Base-by-base conservation (phyloP, 2,888 invertebrate species). In the Drosophila melanosoma region DNA sequence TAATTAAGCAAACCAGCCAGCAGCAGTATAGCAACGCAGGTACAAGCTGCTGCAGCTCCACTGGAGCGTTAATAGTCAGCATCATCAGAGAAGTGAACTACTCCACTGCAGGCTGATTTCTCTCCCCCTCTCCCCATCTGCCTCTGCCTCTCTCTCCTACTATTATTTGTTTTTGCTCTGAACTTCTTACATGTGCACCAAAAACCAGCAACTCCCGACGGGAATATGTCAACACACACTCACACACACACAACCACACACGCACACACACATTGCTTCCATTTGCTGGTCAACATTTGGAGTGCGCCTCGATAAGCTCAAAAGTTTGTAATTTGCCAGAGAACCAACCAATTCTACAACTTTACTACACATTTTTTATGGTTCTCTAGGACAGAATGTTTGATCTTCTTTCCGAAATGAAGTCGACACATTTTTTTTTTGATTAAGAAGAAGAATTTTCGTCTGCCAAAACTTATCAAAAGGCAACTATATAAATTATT, bases 1-100 rank as follows among this genome's bases (percentile, higher is more conserved):
- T 92, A 91, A 92, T 92, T 92, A 90, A 92, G 84, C 83, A 87
- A 86, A 88, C 58, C 76, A 82, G 89, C 61, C 76, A 83, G 79
- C 79, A 87, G 82, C 90, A 84, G 57, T 32, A 86, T 85, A 83
- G 83, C 83, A 83, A 79, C 82, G 78, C 81, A 35, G 81, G 76
- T 49, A 20, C 26, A 36, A 52, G 56, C 42, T 32, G 29, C 48
- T n/a, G 26, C 42, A 26, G 57, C 52, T 65, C 29, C 69, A 76
- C 45, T 70, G 80, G 54, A 82, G 73, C 80, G 76, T 81, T 82
- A 74, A 79, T 79, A 79, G 80, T 79, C 69, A 82, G 82, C 62
- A 54, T 38, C 54, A 60, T 20, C 49, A 57, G 56, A 53, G 33
- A 29, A 51, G 40, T 33, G 57, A 42, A 40, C 29, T 38, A 12